Evolutionary conservation across 1,140 invertebrate species (phyloP), one percentile per base, ranked within the genome.

Genomic region (Hyles vespertilio): DNA sequence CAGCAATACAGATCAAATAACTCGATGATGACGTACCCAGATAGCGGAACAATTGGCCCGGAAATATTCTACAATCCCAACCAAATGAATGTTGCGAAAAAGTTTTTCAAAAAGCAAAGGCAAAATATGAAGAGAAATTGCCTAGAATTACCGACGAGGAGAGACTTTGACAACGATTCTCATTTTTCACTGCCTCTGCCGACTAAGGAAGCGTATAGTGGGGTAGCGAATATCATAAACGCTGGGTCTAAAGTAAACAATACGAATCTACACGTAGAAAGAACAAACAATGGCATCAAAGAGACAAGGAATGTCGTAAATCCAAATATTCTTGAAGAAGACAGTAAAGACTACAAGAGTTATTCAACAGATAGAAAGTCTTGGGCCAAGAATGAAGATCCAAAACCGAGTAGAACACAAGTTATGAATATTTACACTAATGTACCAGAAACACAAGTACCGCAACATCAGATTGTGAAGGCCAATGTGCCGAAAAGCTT

Each of bases 1-100:
- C 93, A 93, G 67, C 93, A 95, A 72, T 94, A 94, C 67, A 90
- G 93, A 57, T 92, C 92, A 0, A 92, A 92, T 61, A 93, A 93
- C 74, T 93, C 92, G 5, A 92, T 94, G 50, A 93, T 93, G 49
- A 94, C 93, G 3, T 93, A 93, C 59, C 93, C 93, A 1, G 93
- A 94, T 57, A 81, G 69, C 5, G 84, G 79, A 49, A 72, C 91
- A 10, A 74, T 91, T 60, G 90, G 92, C 3, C 93, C 94, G 0
- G 94, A 96, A 70, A 92, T 96, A 82, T 98, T 98, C 83, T 98
- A 98, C 74, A 97, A 98, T 90, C 95, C 96, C 0, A 95, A 96
- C 74, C 97, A 98, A 81, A 97, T 96, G 79, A 96, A 96, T 10
- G 95, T 97, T 1, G 96, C 97, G 0, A 92, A 96, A 62, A 97